Percentiles rank a stretch among this genome's conserved stretches.
phyloP scores from a whole-genome alignment of 2,888 invertebrate genomes.

The Andrena fulva region DNA sequence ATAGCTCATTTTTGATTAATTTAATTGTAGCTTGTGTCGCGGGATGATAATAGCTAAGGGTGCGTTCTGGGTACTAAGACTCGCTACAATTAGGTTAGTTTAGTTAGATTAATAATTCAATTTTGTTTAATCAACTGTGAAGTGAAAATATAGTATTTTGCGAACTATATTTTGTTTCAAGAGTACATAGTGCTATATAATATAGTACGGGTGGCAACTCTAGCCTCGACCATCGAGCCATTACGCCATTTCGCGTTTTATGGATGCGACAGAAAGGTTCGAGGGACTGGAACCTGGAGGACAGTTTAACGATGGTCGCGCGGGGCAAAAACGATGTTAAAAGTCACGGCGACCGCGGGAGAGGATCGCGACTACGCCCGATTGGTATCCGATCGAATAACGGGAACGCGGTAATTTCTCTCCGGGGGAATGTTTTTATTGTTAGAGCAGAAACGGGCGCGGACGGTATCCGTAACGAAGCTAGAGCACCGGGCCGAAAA shows the following conservation, averaged over 20 bases:
- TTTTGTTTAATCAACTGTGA: no score
- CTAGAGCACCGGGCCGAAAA: slow-evolving; percentile 33
- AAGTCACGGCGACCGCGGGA: slow-evolving; percentile 47
- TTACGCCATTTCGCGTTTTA: slow-evolving; percentile 9
- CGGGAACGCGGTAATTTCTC: slow-evolving; percentile 71
- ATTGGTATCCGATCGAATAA: slow-evolving; percentile 68
- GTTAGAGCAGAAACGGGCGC: slow-evolving; percentile 53
- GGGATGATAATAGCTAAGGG: no score
- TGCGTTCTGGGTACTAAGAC: no score
- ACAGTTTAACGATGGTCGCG: slow-evolving; percentile 34
- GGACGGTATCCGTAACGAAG: slow-evolving; percentile 53
- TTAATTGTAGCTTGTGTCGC: no score
- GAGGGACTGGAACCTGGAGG: not conserved
- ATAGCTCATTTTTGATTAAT: no score
- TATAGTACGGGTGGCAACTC: no score
- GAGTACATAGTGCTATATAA: no score
- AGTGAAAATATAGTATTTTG: no score
- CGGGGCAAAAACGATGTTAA: slow-evolving; percentile 64
- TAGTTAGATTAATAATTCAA: no score
- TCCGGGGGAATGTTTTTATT: slow-evolving; percentile 68
- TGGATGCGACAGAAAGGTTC: slow-evolving; percentile 24
- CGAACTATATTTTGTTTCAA: no score
- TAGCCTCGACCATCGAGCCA: not conserved
- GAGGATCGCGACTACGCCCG: slow-evolving; percentile 44
- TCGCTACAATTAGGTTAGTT: no score